Evolutionary conservation across 2,888 invertebrate species (phyloP).

Genomic region (Epinotia demarniana): DNA sequence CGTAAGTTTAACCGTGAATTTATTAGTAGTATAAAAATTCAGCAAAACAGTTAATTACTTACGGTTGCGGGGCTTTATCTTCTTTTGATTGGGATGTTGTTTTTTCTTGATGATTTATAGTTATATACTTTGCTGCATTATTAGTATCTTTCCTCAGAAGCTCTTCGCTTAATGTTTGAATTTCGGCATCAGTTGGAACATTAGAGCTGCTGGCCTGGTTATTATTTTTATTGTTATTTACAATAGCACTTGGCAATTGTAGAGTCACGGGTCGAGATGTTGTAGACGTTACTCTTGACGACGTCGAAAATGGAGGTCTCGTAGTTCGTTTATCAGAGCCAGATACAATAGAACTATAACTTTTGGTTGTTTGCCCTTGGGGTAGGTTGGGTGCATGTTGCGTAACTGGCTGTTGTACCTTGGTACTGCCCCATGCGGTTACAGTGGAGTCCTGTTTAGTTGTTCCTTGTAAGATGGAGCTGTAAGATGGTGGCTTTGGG

Average conservation of each 20-base stretch:
- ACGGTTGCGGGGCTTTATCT: constrained; percentile 92
- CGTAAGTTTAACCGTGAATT: too few species aligned
- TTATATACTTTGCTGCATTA: constrained; percentile 89
- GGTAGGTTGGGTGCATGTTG: constrained; percentile 50
- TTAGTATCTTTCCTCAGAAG: constrained; percentile 89
- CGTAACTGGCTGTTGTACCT: constrained; percentile 48
- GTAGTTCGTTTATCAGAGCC: constrained; percentile 63
- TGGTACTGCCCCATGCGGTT: constrained; percentile 47
- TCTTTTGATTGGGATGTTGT: constrained; percentile 87
- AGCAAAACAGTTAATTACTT: constrained; percentile 67
- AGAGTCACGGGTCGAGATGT: constrained; percentile 57
- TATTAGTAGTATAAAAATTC: too few species aligned
- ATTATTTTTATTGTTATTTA: constrained; percentile 66
- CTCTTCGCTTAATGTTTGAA: constrained; percentile 88
- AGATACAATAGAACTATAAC: constrained; percentile 67
- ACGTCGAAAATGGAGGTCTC: constrained; percentile 49
- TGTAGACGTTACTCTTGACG: constrained; percentile 47
- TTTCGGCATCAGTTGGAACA: constrained; percentile 83
- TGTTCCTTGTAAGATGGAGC: constrained; percentile 66
- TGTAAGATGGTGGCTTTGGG: constrained; percentile 70
- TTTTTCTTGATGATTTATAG: constrained; percentile 89
- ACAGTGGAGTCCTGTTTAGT: constrained; percentile 47
- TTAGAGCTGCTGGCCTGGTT: constrained; percentile 58
- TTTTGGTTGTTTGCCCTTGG: constrained; percentile 58
- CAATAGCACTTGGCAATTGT: constrained; percentile 76